These are phyloP conservation scores for Hyles vespertilio DNA, from an alignment of 1,140 invertebrate genomes.

Conservation along the genomic window DNA sequence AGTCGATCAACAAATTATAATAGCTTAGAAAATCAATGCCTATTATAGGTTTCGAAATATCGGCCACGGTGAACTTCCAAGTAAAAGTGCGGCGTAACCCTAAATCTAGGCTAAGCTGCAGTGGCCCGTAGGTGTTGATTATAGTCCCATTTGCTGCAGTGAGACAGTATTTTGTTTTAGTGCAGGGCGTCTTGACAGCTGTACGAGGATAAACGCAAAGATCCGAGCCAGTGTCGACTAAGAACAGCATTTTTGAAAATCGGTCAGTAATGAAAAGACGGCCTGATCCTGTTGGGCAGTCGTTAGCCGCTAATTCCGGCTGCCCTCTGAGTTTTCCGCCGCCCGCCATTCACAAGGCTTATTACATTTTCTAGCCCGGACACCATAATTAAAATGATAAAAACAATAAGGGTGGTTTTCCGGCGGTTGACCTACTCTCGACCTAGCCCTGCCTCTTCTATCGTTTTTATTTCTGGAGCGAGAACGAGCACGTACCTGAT, in stretches of 20 bases:
- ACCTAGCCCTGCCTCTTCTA: no score
- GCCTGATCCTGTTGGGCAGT: constrained; percentile 9
- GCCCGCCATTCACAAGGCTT: constrained; percentile 21
- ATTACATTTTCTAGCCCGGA: constrained; percentile 27
- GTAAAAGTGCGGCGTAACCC: constrained; percentile 1
- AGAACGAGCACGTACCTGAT: no score
- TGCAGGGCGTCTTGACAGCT: background rate
- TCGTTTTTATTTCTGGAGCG: no score
- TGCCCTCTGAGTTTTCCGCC: constrained; percentile 19
- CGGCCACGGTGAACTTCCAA: constrained; percentile 7
- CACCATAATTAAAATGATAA: constrained; percentile 29
- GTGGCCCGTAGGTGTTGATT: constrained; percentile 5
- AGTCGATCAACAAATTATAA: constrained; percentile 6
- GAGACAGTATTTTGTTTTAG: background rate
- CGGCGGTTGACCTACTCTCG: no score
- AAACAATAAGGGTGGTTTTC: constrained; percentile 13
- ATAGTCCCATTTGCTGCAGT: constrained; percentile 6
- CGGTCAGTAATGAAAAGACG: constrained; percentile 28
- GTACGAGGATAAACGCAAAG: background rate
- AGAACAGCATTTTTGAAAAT: constrained; percentile 1
- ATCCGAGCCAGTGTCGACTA: constrained; percentile 11
- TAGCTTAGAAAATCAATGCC: constrained; percentile 4
- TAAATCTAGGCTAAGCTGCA: background rate
- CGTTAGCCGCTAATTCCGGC: constrained; percentile 30
- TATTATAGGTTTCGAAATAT: constrained; percentile 1